Evolutionary conservation across 2,113 vertebrate genomes (phyloP), one percentile per base, ranked within the genome.

Genomic region (Eleginops maclovinus): DNA sequence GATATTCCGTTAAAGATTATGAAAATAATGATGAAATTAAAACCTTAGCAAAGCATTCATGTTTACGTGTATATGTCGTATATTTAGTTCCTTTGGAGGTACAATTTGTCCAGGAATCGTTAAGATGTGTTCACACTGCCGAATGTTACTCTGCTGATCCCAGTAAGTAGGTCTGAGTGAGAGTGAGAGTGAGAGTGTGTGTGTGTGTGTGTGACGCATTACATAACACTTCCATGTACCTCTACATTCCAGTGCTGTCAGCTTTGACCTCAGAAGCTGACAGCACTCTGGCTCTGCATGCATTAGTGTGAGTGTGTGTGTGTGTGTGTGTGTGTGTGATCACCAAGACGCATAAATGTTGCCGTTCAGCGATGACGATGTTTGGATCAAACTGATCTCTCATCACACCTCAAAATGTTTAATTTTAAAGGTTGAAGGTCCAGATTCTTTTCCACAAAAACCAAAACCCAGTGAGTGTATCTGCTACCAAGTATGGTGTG

Each of bases 241-340:
- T 60, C 49, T 16, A 47, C 77, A 80, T 80, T 87, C 84, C 80
- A 49, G 36, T 21, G 55, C 65, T 79, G 84, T 68, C 80, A 67
- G 70, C 47, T 63, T 72, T 72, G 65, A 63, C 77, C 68, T 77
- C 72, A 81, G 63, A 61, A 56, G 65, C 74, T 81, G 83, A 69
- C 78, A 81, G 73, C 26, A 0, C 31, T 40, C 67, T 73, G 78
- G 70, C 79, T 78, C 61, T 40, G 51, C 44, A 53, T 36, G 46
- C 59, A n/a, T 15, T 28, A 24, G 9, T 16, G 14, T 22, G 54
- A 28, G 64, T 44, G 55, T n/a, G 65, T 44, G 44, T 51, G 73
- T 49, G 60, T 59, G 41, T 50, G 21, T 62, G 31, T 72, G 44
- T 73, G 47, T 62, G 59, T 53, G 36, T n/a, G n/a, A n/a, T n/a